Evolutionary conservation across 2,888 invertebrate species (phyloP), one percentile per base, ranked within the genome.

Genomic region (Hydrotaea cyrtoneurina): DNA sequence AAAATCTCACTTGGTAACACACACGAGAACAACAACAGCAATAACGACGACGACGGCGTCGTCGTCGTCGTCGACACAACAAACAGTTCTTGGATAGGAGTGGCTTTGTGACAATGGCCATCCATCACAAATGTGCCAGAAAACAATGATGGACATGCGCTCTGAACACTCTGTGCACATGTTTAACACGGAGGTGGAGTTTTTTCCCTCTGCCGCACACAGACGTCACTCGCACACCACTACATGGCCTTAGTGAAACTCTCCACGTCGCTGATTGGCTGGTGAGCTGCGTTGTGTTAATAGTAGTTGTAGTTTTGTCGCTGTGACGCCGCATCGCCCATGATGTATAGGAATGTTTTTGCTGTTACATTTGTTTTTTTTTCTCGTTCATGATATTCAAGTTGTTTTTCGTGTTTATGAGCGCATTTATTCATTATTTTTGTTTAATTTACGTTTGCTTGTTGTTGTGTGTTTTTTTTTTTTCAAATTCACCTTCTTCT

Each of bases 201-300:
- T 88, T 86, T 73, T 64, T 46, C 64, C 73, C 86, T 80, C 77
- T 85, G 76, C 72, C 75, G 50, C 86, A 85, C 39, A 81, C 26
- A 39, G 53, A 2, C 46, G 15, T 10, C 72, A 81, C 73, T 17
- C 19, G 75, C 86, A 84, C 55, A 84, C 55, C 69, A 78, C 59
- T 74, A 57, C 82, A 31, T 5, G 17, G 26, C 17, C 15, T 13
- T 46, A 10, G 13, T 1, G 39, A 62, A 87, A 89, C 86, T 91
- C 90, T 92, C 90, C 91, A 86, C 86, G 39, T 0, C 59, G 82
- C 55, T 87, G 90, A 92, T 92, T 91, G 91, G 92, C 71, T 82
- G 72, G 69, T 17, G 23, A 1, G 11, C 13, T 39, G 17, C n/a
- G n/a, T 15, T 31, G 36, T 46, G 57, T 39, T n/a, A n/a, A 53